These are phyloP conservation scores for Falco biarmicus DNA, from an alignment of 2,797 vertebrate genomes.

Conservation along the genomic window DNA sequence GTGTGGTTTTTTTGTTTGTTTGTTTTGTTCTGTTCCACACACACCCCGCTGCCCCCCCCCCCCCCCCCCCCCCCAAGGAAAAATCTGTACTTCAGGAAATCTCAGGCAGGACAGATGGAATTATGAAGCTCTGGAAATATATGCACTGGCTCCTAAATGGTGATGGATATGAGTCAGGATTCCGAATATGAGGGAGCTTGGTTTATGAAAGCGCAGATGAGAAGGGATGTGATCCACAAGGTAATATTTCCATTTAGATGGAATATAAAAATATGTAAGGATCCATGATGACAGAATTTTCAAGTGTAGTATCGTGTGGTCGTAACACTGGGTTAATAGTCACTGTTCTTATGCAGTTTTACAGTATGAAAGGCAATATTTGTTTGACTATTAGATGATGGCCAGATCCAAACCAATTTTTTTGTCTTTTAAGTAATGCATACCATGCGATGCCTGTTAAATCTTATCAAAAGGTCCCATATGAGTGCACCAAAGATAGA, in stretches of 20 bases:
- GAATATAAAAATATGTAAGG: not conserved
- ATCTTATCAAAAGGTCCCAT: not conserved
- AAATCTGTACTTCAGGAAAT: conserved; percentile 1
- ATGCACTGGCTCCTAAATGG: not conserved
- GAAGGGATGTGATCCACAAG: not conserved
- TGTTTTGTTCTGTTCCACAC: too few species aligned
- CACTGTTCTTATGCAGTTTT: not conserved
- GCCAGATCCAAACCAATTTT: not conserved
- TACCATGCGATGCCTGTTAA: not conserved
- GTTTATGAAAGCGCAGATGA: not conserved
- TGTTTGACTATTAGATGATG: not conserved
- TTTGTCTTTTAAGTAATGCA: not conserved
- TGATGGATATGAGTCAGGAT: not conserved
- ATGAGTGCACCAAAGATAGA: too few species aligned
- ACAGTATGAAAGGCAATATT: not conserved
- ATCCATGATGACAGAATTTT: not conserved
- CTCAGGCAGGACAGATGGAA: conserved; percentile 12
- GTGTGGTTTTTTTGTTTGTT: too few species aligned
- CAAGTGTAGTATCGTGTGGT: not conserved
- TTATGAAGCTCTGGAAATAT: conserved; percentile 1
- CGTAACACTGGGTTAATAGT: not conserved
- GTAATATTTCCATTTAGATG: not conserved
- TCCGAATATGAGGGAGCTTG: not conserved
- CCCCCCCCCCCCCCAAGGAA: not conserved
- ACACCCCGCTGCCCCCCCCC: too few species aligned